These are phyloP conservation scores for Brachyptera putata DNA, from an alignment of 2,888 invertebrate genomes.

Conservation along the genomic window DNA sequence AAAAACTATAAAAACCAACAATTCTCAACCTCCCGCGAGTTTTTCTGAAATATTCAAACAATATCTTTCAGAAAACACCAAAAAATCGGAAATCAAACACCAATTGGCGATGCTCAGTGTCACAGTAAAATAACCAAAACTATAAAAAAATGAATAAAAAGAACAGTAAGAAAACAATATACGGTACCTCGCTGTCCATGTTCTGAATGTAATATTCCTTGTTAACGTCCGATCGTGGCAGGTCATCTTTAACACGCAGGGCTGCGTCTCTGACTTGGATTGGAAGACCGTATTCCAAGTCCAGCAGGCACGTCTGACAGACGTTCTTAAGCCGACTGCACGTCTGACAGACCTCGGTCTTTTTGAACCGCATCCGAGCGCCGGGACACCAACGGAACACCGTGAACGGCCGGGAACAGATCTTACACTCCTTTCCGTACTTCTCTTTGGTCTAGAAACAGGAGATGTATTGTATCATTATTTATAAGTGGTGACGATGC, in stretches of 20 bases:
- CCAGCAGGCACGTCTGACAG: constrained; percentile 91
- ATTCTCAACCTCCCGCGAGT: too few species aligned
- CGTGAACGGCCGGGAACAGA: constrained; percentile 90
- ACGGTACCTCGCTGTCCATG: constrained; percentile 74
- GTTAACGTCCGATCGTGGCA: constrained; percentile 92
- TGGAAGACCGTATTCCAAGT: constrained; percentile 86
- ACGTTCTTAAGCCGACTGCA: constrained; percentile 93
- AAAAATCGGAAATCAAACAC: too few species aligned
- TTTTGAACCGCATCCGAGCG: constrained; percentile 91
- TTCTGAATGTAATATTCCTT: constrained; percentile 93
- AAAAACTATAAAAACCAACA: too few species aligned
- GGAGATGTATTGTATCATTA: neutral
- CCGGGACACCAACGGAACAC: constrained; percentile 97
- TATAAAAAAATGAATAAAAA: too few species aligned
- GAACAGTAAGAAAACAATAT: too few species aligned
- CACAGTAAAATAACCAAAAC: too few species aligned
- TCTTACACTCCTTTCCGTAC: constrained; percentile 94
- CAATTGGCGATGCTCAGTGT: too few species aligned
- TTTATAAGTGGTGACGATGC: too few species aligned
- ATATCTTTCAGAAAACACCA: too few species aligned
- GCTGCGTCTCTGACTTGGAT: constrained; percentile 90
- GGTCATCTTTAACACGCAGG: constrained; percentile 81
- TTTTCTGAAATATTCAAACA: too few species aligned
- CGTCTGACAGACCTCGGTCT: constrained; percentile 94
- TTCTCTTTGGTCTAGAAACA: constrained; percentile 81